Evolutionary conservation across 2,113 vertebrate species (phyloP).

Genomic region (Neotragus pygmaeus): DNA sequence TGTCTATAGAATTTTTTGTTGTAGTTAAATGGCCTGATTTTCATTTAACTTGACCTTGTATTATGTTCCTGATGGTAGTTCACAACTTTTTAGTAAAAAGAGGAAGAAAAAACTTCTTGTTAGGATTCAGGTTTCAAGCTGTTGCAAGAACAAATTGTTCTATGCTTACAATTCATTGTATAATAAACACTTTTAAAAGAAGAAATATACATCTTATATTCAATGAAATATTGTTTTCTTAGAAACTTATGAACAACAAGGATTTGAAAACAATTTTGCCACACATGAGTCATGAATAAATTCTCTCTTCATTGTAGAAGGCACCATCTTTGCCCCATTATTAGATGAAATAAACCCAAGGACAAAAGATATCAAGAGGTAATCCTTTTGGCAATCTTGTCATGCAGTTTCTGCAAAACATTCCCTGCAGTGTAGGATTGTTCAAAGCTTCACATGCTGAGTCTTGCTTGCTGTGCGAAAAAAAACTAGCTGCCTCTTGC

Average conservation of each 20-base stretch:
- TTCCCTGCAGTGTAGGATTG: conserved; percentile 77
- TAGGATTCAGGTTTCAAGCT: not conserved
- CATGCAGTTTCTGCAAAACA: conserved; percentile 80
- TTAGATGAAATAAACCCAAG: conserved; percentile 76
- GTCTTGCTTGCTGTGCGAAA: conserved; percentile 70
- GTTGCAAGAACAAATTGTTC: not conserved
- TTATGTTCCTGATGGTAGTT: not conserved
- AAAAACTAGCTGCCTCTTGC: conserved; percentile 68
- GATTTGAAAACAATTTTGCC: not conserved
- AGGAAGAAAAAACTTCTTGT: not conserved
- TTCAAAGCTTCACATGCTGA: conserved; percentile 76
- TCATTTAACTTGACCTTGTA: not conserved
- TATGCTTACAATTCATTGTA: not conserved
- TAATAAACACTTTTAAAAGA: conserved; percentile 8
- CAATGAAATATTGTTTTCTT: not conserved
- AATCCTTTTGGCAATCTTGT: conserved; percentile 78
- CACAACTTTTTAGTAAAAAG: not conserved
- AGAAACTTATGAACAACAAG: not conserved
- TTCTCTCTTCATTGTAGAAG: conserved; percentile 3
- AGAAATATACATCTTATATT: conserved; percentile 8
- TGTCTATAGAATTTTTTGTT: not conserved
- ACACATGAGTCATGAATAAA: not conserved
- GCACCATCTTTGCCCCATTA: conserved; percentile 53
- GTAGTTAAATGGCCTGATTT: not conserved
- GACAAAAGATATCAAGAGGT: conserved; percentile 78